These are phyloP conservation scores for Meriones psammophilus DNA, from an alignment of 2,797 vertebrate genomes.

Conservation along the genomic window DNA sequence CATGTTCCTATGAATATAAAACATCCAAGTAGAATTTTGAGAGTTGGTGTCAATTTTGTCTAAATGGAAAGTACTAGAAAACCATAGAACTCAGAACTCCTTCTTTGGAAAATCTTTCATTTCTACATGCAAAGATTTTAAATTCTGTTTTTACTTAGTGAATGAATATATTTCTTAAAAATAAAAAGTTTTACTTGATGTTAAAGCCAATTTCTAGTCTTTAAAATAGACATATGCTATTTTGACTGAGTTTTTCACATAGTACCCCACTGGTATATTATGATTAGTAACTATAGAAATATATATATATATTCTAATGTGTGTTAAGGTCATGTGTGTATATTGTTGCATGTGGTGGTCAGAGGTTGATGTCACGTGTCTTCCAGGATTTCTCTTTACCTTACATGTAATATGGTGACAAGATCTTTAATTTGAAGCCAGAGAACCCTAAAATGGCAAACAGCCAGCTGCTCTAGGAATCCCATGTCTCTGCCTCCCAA, in stretches of 20 bases:
- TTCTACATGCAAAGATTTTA: neutral
- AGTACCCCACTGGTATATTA: neutral
- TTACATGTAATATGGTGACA: neutral
- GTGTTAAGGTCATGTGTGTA: neutral
- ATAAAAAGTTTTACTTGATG: neutral
- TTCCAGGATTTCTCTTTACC: neutral
- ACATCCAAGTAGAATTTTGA: slow-evolving; percentile 33
- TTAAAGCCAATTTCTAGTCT: neutral
- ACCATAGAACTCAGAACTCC: neutral
- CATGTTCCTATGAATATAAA: slow-evolving; percentile 6
- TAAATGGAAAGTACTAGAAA: slow-evolving; percentile 1
- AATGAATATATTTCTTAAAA: neutral
- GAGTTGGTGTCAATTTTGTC: neutral
- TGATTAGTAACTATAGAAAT: neutral
- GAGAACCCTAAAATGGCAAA: neutral
- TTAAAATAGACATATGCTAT: neutral
- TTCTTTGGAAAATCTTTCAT: neutral
- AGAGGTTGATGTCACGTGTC: neutral
- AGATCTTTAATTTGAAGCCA: neutral
- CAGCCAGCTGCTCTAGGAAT: neutral
- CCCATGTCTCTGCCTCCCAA: neutral
- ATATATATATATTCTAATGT: too few species aligned
- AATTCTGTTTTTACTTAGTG: neutral
- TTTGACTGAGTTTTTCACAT: neutral
- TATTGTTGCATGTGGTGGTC: neutral